Conservation (phyloP, 2,888 invertebrate genomes). For the Eulithis prunata region DNA sequence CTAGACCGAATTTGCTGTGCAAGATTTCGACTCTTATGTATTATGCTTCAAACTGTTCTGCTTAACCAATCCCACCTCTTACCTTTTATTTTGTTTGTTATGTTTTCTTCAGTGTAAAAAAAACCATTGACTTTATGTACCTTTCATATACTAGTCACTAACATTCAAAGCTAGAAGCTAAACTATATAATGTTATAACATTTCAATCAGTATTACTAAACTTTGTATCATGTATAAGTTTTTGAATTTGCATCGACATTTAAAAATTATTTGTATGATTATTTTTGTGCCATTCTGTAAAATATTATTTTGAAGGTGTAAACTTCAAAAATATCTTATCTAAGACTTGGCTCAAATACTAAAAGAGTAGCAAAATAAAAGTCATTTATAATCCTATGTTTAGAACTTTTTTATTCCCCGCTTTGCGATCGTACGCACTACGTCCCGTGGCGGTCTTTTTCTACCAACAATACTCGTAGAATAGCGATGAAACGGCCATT, state of each 20-base stretch:
- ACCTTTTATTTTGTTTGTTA: conserved; percentile 23
- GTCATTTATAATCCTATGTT: conserved; percentile 1
- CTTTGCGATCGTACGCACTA: conserved; percentile 25
- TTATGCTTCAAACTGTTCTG: conserved; percentile 19
- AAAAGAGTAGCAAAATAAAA: conserved; percentile 22
- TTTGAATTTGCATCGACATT: conserved; percentile 14
- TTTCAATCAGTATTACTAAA: conserved; percentile 13
- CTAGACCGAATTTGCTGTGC: background rate
- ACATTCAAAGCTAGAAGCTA: conserved; percentile 21
- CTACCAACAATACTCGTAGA: background rate
- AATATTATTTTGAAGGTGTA: conserved; percentile 1
- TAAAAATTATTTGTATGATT: conserved; percentile 1
- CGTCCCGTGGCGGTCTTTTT: background rate
- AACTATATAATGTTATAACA: conserved; percentile 8
- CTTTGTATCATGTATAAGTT: conserved; percentile 5
- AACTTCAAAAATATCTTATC: background rate
- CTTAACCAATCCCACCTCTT: conserved; percentile 29
- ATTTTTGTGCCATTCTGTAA: conserved; percentile 14
- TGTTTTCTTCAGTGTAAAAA: conserved; percentile 34
- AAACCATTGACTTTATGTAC: conserved; percentile 35
- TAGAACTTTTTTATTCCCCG: conserved; percentile 24
- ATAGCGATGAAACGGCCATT: no score
- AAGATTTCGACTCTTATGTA: conserved; percentile 1
- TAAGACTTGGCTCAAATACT: conserved; percentile 16
- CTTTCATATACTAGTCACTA: conserved; percentile 20